Evolutionary conservation across 2,888 invertebrate species (phyloP).

Genomic region (Arenicola marina): DNA sequence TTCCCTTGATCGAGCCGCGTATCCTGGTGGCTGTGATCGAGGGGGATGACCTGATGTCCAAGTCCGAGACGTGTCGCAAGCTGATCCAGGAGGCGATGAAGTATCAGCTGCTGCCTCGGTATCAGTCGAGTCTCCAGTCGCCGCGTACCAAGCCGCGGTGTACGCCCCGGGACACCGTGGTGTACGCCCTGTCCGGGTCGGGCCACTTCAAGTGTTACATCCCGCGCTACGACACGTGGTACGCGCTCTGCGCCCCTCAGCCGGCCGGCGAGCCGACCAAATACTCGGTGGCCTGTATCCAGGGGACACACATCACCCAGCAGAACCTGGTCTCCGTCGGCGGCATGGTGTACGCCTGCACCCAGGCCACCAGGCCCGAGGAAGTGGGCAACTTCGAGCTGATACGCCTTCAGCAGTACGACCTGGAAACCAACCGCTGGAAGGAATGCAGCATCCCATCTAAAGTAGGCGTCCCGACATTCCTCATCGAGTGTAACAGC

Average conservation of each 20-base stretch:
- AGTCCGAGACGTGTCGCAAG: constrained; percentile 7
- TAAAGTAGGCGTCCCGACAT: constrained; percentile 9
- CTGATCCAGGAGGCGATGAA: constrained; percentile 25
- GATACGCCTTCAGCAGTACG: constrained; percentile 15
- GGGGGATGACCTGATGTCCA: constrained; percentile 9
- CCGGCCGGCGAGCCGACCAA: not conserved
- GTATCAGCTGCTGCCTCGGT: constrained; percentile 20
- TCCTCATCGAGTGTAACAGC: constrained; percentile 20
- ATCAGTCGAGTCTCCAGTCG: constrained; percentile 16
- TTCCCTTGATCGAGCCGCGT: constrained; percentile 18
- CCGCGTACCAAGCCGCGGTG: constrained; percentile 23
- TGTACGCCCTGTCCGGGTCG: constrained; percentile 21
- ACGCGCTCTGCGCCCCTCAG: constrained; percentile 20
- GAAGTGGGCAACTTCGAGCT: constrained; percentile 18
- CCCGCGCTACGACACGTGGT: constrained; percentile 25
- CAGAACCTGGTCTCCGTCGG: constrained; percentile 12
- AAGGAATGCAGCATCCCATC: constrained; percentile 19
- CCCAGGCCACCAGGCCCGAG: constrained; percentile 11
- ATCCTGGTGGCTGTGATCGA: constrained; percentile 8
- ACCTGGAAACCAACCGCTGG: constrained; percentile 20
- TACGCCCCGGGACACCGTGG: constrained; percentile 11
- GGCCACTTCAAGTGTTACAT: constrained; percentile 26
- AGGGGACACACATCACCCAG: not conserved
- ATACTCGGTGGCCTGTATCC: not conserved
- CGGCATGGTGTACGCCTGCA: constrained; percentile 16